These are phyloP conservation scores for Pangasianodon hypophthalmus DNA, from an alignment of 2,113 vertebrate species.

Conservation along the genomic window DNA sequence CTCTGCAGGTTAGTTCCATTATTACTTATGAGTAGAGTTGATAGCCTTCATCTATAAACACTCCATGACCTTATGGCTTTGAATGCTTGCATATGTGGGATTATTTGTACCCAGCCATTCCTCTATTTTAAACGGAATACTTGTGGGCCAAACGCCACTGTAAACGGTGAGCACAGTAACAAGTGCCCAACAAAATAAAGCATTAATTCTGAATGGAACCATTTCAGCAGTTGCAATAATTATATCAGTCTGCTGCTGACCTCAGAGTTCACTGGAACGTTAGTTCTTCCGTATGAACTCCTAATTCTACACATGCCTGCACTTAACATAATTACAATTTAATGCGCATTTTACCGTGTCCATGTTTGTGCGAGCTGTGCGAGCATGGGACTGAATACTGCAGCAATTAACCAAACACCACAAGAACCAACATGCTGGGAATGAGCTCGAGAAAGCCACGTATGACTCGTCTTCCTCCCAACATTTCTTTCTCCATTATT, in stretches of 20 bases:
- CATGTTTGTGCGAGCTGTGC: slow-evolving; percentile 65
- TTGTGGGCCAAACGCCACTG: slow-evolving; percentile 61
- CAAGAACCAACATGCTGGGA: slow-evolving; percentile 60
- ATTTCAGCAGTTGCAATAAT: slow-evolving; percentile 66
- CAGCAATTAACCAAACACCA: slow-evolving; percentile 59
- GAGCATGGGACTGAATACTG: slow-evolving; percentile 55
- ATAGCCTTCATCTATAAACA: slow-evolving; percentile 39
- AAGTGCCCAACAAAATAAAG: slow-evolving; percentile 59
- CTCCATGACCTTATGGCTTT: slow-evolving; percentile 61
- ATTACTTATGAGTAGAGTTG: slow-evolving; percentile 49
- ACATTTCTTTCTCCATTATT: slow-evolving; percentile 62
- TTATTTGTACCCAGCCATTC: slow-evolving; percentile 16
- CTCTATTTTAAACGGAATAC: slow-evolving; percentile 63
- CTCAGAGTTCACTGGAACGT: slow-evolving; percentile 66
- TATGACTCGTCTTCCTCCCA: slow-evolving; percentile 62
- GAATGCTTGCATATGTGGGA: slow-evolving; percentile 54
- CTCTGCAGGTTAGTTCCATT: slow-evolving; percentile 34
- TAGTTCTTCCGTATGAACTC: slow-evolving; percentile 60
- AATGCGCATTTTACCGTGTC: slow-evolving; percentile 63
- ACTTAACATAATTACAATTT: slow-evolving; percentile 75
- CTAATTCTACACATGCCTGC: slow-evolving; percentile 74
- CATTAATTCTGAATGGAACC: slow-evolving; percentile 61
- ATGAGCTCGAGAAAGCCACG: slow-evolving; percentile 60
- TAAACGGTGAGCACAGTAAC: slow-evolving; percentile 60
- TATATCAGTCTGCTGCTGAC: slow-evolving; percentile 70